Percentiles rank a stretch among this genome's conserved stretches.
These are phyloP conservation scores for Amphipoea lucens DNA, from an alignment of 2,888 invertebrate species.

Conservation along the genomic window DNA sequence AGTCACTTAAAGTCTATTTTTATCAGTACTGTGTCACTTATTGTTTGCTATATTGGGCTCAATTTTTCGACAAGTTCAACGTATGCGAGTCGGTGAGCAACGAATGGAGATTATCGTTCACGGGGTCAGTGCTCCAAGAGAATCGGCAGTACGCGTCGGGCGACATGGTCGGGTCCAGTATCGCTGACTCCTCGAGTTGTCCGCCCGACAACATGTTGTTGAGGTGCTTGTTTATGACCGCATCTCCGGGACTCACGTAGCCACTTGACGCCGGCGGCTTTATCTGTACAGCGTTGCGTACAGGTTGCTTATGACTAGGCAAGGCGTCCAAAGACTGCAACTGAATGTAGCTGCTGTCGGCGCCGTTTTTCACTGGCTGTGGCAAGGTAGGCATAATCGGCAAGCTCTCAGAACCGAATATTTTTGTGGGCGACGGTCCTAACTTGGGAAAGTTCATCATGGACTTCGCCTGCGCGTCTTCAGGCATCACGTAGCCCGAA, in stretches of 20 bases:
- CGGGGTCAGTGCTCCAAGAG: constrained; percentile 88
- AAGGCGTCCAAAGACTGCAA: constrained; percentile 84
- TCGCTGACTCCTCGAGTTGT: constrained; percentile 84
- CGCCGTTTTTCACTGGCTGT: constrained; percentile 78
- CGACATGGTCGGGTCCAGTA: constrained; percentile 87
- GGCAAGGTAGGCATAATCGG: constrained; percentile 87
- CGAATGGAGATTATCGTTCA: constrained; percentile 86
- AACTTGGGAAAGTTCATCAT: constrained; percentile 81
- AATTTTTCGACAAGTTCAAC: constrained; percentile 82
- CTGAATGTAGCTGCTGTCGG: constrained; percentile 86
- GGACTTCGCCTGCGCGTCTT: constrained; percentile 82
- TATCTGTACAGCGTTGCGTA: constrained; percentile 78
- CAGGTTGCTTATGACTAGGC: constrained; percentile 84
- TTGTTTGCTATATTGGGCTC: constrained; percentile 73
- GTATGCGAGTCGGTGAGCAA: constrained; percentile 82
- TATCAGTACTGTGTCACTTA: constrained; percentile 77
- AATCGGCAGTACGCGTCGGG: constrained; percentile 89
- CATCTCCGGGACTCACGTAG: constrained; percentile 85
- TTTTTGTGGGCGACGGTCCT: constrained; percentile 79
- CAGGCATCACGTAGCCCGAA: constrained; percentile 84
- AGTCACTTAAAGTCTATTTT: constrained; percentile 79
- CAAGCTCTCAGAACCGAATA: constrained; percentile 85
- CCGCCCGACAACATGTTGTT: constrained; percentile 82
- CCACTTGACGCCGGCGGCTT: constrained; percentile 81
- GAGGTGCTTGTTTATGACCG: constrained; percentile 86